Conservation (phyloP, 2,888 invertebrate genomes). For the Polydrusus tereticollis region DNA sequence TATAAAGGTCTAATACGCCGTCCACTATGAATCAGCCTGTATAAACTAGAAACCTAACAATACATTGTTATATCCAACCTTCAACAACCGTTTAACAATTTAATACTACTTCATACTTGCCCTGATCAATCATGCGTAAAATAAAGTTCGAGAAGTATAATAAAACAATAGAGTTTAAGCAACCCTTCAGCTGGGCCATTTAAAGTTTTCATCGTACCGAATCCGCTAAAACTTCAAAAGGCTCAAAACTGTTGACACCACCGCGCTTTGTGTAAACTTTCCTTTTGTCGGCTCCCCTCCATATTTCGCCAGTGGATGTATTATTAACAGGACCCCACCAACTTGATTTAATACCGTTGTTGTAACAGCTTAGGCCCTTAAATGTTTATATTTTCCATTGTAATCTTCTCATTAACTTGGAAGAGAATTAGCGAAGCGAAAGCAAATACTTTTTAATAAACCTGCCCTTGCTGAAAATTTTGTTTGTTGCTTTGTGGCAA, state of each 20-base stretch:
- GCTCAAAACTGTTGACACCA: slow-evolving; percentile 33
- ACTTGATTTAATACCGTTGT: slow-evolving; percentile 13
- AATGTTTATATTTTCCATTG: background rate
- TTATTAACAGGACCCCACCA: slow-evolving; percentile 25
- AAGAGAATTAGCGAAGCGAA: background rate
- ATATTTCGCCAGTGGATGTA: slow-evolving; percentile 27
- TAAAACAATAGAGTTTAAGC: slow-evolving; percentile 16
- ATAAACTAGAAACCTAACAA: too few species aligned
- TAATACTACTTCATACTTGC: background rate
- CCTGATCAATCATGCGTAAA: background rate
- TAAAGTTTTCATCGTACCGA: slow-evolving; percentile 34
- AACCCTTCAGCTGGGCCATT: background rate
- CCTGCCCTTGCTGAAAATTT: too few species aligned
- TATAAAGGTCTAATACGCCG: too few species aligned
- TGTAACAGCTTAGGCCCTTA: background rate
- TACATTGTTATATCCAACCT: too few species aligned
- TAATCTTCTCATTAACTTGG: background rate
- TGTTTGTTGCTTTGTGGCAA: too few species aligned
- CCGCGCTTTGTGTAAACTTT: slow-evolving; percentile 27
- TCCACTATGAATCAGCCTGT: too few species aligned
- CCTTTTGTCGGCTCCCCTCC: slow-evolving; percentile 25
- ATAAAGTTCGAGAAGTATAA: background rate
- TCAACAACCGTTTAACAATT: too few species aligned
- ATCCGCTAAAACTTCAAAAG: slow-evolving; percentile 37
- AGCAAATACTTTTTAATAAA: too few species aligned